Evolutionary conservation across 2,113 vertebrate genomes (phyloP).

Genomic region (Uropsilus gracilis): DNA sequence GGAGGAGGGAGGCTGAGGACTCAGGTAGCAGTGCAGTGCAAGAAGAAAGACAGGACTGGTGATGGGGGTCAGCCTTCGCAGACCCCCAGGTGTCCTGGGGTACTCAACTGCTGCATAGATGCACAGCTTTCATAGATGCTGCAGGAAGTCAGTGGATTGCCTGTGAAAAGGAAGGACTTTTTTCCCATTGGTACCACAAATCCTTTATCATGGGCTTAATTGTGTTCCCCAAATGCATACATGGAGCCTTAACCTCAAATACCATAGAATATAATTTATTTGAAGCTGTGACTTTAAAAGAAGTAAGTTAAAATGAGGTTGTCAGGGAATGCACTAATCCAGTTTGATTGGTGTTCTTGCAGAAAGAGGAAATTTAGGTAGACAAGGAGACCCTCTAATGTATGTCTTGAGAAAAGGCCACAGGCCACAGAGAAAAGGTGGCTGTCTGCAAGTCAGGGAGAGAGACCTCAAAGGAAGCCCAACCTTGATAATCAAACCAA

Average conservation of each 20-base stretch:
- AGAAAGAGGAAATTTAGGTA: background rate
- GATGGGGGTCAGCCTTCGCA: background rate
- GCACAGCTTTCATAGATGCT: background rate
- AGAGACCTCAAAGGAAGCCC: background rate
- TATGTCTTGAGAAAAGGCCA: rapidly evolving
- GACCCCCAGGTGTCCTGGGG: too few relatives aligned
- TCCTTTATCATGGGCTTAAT: rapidly evolving
- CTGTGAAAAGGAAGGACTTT: background rate
- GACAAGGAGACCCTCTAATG: background rate
- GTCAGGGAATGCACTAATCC: background rate
- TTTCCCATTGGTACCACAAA: background rate
- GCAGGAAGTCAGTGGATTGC: background rate
- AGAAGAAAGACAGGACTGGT: background rate
- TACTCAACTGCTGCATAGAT: background rate
- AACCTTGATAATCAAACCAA: too few relatives aligned
- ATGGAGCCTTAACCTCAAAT: background rate
- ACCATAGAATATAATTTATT: background rate
- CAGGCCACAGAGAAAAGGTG: too few relatives aligned
- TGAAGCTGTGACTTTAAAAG: background rate
- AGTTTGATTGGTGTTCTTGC: background rate
- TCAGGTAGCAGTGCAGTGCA: rapidly evolving
- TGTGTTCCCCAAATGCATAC: background rate
- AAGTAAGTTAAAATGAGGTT: background rate
- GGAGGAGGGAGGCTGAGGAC: too few relatives aligned
- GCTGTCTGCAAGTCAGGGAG: background rate